phyloP scores from a whole-genome alignment of 1,140 invertebrate genomes.

The Gryon sp. region DNA sequence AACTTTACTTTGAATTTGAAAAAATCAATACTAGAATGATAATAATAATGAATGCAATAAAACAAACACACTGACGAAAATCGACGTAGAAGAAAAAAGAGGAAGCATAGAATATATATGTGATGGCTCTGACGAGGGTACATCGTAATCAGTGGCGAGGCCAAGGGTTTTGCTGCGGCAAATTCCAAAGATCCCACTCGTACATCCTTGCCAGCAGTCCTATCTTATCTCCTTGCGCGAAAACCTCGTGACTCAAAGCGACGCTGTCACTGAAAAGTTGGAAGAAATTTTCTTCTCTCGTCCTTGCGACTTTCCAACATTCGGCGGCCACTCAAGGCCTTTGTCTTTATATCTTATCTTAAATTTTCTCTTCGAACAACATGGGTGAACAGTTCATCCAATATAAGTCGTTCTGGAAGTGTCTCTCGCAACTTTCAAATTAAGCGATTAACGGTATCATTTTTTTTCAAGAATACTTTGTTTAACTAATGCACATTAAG shows the following conservation, averaged over 20 bases:
- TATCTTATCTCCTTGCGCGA: slow-evolving; percentile 59
- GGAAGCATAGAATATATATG: slow-evolving; percentile 28
- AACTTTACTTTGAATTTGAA: neutral
- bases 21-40: neutral
- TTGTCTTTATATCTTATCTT: too few relatives aligned
- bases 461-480: neutral
- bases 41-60: slow-evolving; percentile 2
- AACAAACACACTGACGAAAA: slow-evolving; percentile 27
- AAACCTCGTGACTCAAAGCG: slow-evolving; percentile 55
- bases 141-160: slow-evolving; percentile 60
- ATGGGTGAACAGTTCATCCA: slow-evolving; percentile 37
- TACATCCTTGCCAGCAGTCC: slow-evolving; percentile 47
- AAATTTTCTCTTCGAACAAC: too few relatives aligned
- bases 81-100: slow-evolving; percentile 20
- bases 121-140: slow-evolving; percentile 62
- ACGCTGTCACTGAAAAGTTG: slow-evolving; percentile 59
- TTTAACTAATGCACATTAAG: slow-evolving; percentile 14
- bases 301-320: neutral
- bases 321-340: too few relatives aligned
- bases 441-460: slow-evolving; percentile 41
- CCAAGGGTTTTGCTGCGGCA: slow-evolving; percentile 58
- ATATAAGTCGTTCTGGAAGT: slow-evolving; percentile 26
- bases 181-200: slow-evolving; percentile 60
- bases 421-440: slow-evolving; percentile 29
- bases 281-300: slow-evolving; percentile 45